These are phyloP conservation scores for Agonopterix subpropinquella DNA, from an alignment of 2,888 invertebrate genomes.

Conservation along the genomic window DNA sequence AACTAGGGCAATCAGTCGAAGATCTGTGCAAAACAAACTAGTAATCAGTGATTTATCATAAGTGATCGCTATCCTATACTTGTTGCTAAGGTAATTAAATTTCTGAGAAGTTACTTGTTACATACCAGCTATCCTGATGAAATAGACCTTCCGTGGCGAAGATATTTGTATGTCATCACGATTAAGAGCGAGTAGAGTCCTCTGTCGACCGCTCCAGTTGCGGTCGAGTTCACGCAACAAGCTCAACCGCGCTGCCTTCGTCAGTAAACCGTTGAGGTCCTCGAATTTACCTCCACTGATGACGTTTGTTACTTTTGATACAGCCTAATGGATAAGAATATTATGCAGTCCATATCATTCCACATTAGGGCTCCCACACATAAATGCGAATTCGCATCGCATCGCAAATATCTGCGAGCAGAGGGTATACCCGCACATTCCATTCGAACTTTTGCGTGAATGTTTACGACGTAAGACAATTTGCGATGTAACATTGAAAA, in stretches of 20 bases:
- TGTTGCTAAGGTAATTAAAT: too few species aligned
- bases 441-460: too few species aligned
- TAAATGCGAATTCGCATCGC: too few species aligned
- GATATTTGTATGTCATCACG: constrained; percentile 62
- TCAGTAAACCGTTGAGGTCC: constrained; percentile 60
- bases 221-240: constrained; percentile 58
- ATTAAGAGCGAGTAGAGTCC: constrained; percentile 44
- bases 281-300: constrained; percentile 51
- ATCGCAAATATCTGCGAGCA: too few species aligned
- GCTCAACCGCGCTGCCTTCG: constrained; percentile 56
- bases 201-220: constrained; percentile 56
- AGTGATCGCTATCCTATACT: too few species aligned
- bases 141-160: constrained; percentile 64
- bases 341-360: neutral
- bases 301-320: constrained; percentile 58
- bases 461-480: too few species aligned
- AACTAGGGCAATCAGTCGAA: too few species aligned
- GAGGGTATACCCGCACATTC: too few species aligned
- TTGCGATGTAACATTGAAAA: too few species aligned
- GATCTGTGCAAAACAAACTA: too few species aligned
- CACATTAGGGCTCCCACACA: neutral
- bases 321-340: constrained; percentile 39
- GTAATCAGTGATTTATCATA: too few species aligned
- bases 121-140: constrained; percentile 61
- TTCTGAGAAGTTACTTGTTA: too few species aligned